These are phyloP conservation scores for Sorex fumeus DNA, from an alignment of 2,113 vertebrate genomes.

Conservation along the genomic window DNA sequence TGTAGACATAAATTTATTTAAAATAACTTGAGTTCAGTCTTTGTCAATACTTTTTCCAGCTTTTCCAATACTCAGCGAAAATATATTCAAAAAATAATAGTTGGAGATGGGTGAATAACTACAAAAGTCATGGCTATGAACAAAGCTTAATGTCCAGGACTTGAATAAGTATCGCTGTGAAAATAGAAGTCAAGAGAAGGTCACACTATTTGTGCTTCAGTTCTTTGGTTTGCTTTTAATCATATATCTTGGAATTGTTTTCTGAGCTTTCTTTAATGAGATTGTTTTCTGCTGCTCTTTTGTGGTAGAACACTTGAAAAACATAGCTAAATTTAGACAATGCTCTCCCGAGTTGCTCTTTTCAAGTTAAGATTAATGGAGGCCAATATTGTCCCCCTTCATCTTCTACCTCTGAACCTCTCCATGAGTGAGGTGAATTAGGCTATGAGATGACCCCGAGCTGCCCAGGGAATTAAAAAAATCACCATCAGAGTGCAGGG, in stretches of 20 bases:
- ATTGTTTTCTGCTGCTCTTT: constrained; percentile 59
- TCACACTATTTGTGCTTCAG: constrained; percentile 42
- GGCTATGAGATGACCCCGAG: neutral
- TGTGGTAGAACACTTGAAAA: constrained; percentile 29
- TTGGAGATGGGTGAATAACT: neutral
- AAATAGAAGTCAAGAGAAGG: constrained; percentile 33
- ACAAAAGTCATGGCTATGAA: constrained; percentile 4
- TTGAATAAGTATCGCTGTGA: neutral
- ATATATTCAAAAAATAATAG: neutral
- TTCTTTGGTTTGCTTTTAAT: constrained; percentile 57
- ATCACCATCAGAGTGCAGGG: neutral
- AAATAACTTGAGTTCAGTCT: constrained; percentile 41
- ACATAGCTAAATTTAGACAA: constrained; percentile 36
- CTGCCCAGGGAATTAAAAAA: neutral
- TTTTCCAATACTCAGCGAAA: constrained; percentile 55
- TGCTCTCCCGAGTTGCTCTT: constrained; percentile 23
- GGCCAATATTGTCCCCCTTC: neutral
- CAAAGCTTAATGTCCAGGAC: constrained; percentile 31
- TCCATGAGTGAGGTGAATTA: neutral
- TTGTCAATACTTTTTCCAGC: constrained; percentile 53
- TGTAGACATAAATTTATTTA: constrained; percentile 34
- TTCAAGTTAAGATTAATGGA: constrained; percentile 38
- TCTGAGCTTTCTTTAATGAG: constrained; percentile 64
- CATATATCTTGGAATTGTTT: constrained; percentile 59
- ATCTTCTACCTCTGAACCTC: constrained; percentile 34